A percentile compares a stretch with the other conserved stretches of the same genome.
phyloP scores from a whole-genome alignment of 1,140 invertebrate genomes.

The Zaprionus vittiger region DNA sequence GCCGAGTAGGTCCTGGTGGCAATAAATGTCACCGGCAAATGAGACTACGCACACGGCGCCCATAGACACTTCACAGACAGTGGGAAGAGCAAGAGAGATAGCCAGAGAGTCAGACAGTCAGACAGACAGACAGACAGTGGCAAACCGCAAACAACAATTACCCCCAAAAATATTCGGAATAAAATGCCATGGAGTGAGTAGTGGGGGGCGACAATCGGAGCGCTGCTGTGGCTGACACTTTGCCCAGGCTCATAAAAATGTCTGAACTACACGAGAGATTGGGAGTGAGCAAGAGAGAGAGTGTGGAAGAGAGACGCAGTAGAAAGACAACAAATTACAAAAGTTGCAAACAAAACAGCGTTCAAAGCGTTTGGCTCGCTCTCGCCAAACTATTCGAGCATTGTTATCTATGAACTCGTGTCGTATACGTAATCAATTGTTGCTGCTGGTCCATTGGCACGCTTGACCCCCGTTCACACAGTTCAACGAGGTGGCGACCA shows the following conservation, averaged over 20 bases:
- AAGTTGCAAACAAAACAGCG: slow-evolving; percentile 29
- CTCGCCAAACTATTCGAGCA: slow-evolving; percentile 13
- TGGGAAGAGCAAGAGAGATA: slow-evolving; percentile 42
- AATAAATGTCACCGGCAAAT: slow-evolving; percentile 55
- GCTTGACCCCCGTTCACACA: slow-evolving; percentile 34
- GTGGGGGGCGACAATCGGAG: slow-evolving; percentile 11
- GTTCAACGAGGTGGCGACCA: slow-evolving; percentile 29
- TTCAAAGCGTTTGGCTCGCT: slow-evolving; percentile 27
- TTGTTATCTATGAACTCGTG: slow-evolving; percentile 46
- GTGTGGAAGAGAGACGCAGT: neutral
- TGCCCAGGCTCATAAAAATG: slow-evolving; percentile 69
- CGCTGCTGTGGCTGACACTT: slow-evolving; percentile 56
- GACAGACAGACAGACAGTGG: neutral
- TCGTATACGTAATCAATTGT: slow-evolving; percentile 79
- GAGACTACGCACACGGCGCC: slow-evolving; percentile 12
- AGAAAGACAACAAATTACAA: slow-evolving; percentile 21
- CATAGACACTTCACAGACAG: slow-evolving; percentile 46
- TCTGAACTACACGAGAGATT: slow-evolving; percentile 47
- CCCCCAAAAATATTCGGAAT: slow-evolving; percentile 29
- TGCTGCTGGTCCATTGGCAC: slow-evolving; percentile 60
- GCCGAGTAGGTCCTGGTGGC: slow-evolving; percentile 13
- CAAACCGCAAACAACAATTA: slow-evolving; percentile 47
- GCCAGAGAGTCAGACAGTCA: neutral
- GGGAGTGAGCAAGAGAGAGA: neutral
- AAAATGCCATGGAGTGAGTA: neutral